Evolutionary conservation across 2,113 vertebrate species (phyloP), one percentile per base, ranked within the genome.

Genomic region (Tragelaphus scriptus): DNA sequence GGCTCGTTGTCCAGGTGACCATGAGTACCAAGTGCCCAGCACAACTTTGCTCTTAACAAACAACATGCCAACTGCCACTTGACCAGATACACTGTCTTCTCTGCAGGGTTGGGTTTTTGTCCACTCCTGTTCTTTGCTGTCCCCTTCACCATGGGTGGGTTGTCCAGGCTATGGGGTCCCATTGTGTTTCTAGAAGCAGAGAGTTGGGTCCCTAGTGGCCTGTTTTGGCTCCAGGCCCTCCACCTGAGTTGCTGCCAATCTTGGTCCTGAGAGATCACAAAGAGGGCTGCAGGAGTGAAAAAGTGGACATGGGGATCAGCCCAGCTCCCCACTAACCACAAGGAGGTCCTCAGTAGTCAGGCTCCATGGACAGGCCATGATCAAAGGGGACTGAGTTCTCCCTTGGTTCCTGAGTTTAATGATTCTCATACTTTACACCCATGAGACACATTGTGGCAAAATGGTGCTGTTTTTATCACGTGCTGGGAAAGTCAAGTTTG

Each of bases 291-390:
- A 21, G 40, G 4, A 1, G 26, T 19, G 14, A 2, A 32, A 53
- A 68, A 71, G 28, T 5, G 25, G 36, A 19, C 0, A 8, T 47
- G 17, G 16, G 65, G 49, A 30, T 26, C 30, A 30, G 11, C 32
- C 6, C 13, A 11, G 21, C 4, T 30, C 30, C 55, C 19, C 2
- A 2, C 25, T 30, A 36, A 47, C 49, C 30, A 10, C 3, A 1
- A 9, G 32, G 44, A 88, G 5, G 49, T 40, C 77, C 80, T 25
- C 63, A 17, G 49, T 21, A 28, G 47, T 23, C 51, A 28, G 61
- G n/a, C 10, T 25, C 26, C 17, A 17, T 12, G 87, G 87, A 30
- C 47, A 53, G n/a, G 65, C 47, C 30, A 10, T 21, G 40, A 82
- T 88, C 21, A n/a, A 11, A 7, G 77, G 53, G 44, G 49, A 26